Base-by-base conservation (phyloP, 2,113 vertebrate species). In the Oxygymnocypris stewartii region DNA sequence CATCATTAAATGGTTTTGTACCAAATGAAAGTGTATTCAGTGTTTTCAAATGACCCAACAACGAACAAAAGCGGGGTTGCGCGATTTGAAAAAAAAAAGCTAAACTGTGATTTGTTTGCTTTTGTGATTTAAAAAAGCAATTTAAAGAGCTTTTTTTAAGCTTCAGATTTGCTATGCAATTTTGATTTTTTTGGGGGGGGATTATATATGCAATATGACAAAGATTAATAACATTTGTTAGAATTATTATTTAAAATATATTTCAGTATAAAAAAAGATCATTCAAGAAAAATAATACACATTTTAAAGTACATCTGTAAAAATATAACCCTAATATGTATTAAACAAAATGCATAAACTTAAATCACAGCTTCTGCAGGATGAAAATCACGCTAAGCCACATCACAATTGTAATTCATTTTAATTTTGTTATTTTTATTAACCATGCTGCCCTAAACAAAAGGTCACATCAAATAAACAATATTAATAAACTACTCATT, bases 1-100 rank as follows among this genome's bases (percentile, higher is more conserved):
- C 51, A 83, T 84, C 79, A 90, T 87, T 90, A 91, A 94, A 87
- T 86, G 84, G 82, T 94, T 93, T 93, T 94, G 85, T 92, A 93
- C 87, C 91, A 93, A 86, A 78, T 86, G 2, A 78, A 67, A 37
- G 8, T 61, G 49, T 63, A 69, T 87, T 2, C 47, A 69, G 20
- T 28, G 71, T n/a, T 76, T 74, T 84, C 12, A 40, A 61, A 79
- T 40, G 6, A 61, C 54, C 54, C 28, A 37, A n/a, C 20, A n/a
- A 10, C 1, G 57, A 59, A 59, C 7, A 59, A 59, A 59, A 59
- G 7, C n/a, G 8, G 20, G 20, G 20, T 23, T 23, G 57, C 2
- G 16, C 1, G 7, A 23, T 59, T 59, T n/a, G 7, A 7, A 12
- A 2, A 9, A 54, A 54, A 57, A 51, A 51, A 57, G 0, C 6